Evolutionary conservation across 2,113 vertebrate species (phyloP), one percentile per base, ranked within the genome.

Genomic region (Agapornis roseicollis): DNA sequence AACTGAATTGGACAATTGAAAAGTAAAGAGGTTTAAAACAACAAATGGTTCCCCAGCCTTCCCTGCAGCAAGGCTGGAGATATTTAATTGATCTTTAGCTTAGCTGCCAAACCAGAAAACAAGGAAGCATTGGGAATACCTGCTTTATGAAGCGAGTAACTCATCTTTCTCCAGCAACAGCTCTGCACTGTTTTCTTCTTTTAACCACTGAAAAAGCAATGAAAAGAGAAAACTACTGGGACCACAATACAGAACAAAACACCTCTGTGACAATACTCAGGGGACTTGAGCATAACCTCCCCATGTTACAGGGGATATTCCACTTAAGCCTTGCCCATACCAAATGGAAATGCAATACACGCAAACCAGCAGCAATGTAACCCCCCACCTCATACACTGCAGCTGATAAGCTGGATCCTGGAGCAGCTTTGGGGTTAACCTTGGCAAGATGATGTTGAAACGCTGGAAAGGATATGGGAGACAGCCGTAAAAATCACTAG

Each of bases 1-100:
- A 97, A 97, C 39, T 93, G 91, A 96, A 97, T 85, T 80, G 91
- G 97, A 97, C 97, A 96, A 91, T n/a, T 96, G 97, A 93, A 94
- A 97, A 95, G 90, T 88, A 95, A 94, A 94, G 77, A 77, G 71
- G 95, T 96, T 96, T 95, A 91, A 96, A 96, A 96, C 87, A 97
- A 97, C 88, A 97, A 97, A 98, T 61, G 66, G 56, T 47, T 94
- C 89, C 90, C 60, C 79, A 80, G 79, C 77, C 83, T 96, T 89
- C 90, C 95, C 96, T 88, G 81, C 89, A 97, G 97, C 88, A 95
- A 65, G 20, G 86, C 92, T 85, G 95, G 79, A 94, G 64, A 96
- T 64, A 85, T 35, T 89, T 96, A 95, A 96, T 11, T 79, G 85
- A 92, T 90, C 89, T 93, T 96, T 5, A 93, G 92, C 69, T 97